These are phyloP conservation scores for Caradrina clavipalpis DNA, from an alignment of 2,888 invertebrate species.

Conservation along the genomic window DNA sequence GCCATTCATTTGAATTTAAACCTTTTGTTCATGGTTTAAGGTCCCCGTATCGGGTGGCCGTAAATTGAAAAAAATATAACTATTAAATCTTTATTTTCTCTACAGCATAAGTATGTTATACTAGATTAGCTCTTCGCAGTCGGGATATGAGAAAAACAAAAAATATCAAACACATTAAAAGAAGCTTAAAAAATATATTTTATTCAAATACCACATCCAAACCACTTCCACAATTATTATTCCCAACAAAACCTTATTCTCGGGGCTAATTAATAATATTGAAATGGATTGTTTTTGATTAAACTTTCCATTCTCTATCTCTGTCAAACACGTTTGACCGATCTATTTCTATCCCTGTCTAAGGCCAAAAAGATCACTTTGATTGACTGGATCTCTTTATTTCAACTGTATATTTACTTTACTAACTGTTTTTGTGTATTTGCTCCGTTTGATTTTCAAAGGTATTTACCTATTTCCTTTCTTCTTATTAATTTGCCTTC, in stretches of 20 bases:
- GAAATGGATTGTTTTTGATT: slow-evolving; percentile 82
- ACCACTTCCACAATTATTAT: not conserved
- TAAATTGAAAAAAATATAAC: too few relatives aligned
- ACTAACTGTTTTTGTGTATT: slow-evolving; percentile 71
- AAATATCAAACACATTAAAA: not conserved
- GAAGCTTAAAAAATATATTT: not conserved
- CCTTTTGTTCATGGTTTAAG: too few relatives aligned
- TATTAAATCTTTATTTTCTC: too few relatives aligned
- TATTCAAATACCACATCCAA: slow-evolving; percentile 61
- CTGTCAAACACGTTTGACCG: slow-evolving; percentile 43
- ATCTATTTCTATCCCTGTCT: slow-evolving; percentile 36
- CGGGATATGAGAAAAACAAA: too few relatives aligned
- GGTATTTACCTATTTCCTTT: slow-evolving; percentile 60
- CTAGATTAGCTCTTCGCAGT: too few relatives aligned
- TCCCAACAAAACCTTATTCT: slow-evolving; percentile 67
- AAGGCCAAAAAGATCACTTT: slow-evolving; percentile 68
- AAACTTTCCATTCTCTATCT: slow-evolving; percentile 69
- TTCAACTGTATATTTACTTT: slow-evolving; percentile 72
- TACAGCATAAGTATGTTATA: too few relatives aligned
- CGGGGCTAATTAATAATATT: slow-evolving; percentile 81
- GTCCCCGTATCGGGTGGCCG: too few relatives aligned
- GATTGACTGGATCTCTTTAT: slow-evolving; percentile 70
- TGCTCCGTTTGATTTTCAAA: slow-evolving; percentile 58
- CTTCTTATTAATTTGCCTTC: slow-evolving; percentile 6
- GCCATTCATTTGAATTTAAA: too few relatives aligned